Evolutionary conservation across 1,140 invertebrate species (phyloP), one percentile per base, ranked within the genome.

Genomic region (Portunus trituberculatus): DNA sequence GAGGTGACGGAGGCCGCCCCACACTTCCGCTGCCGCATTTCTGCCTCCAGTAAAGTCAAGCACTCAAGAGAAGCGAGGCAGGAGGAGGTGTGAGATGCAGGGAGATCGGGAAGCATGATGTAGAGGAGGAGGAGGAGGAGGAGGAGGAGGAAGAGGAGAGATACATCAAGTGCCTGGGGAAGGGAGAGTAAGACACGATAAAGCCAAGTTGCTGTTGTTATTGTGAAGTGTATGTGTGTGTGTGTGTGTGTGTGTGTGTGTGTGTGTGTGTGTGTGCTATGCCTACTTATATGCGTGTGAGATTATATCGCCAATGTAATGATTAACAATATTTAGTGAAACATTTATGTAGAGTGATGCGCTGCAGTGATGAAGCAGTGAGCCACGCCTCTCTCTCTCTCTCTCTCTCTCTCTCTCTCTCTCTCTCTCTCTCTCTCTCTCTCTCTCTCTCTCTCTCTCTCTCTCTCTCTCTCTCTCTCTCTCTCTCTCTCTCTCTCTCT

Each of bases 181-280:
- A 76, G 67, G 67, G n/a, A 76, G 20, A 76, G 67, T 76, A 25
- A 76, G 8, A 10, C 2, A 10, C 6, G 20, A 20, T 76, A 59
- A 59, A 76, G 12, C 67, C 67, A 8, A 88, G 20, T 28, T 39
- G 45, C 20, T 46, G 86, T 86, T 86, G 83, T 86, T 0, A n/a
- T n/a, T n/a, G n/a, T n/a, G n/a, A n/a, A n/a, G n/a, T 86, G 83
- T 86, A 20, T 86, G 83, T 28, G 83, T 86, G 83, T 86, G 83
- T 28, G 83, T 86, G 83, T 28, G 52, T 86, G 28, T 25, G 32
- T 86, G 28, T 25, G 28, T 39, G 83, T 28, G 32, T 86, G 28
- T 86, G 32, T 86, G 32, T 86, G 32, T 28, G 28, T 39, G 83
- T 59, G 52, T 59, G 0, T 59, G 52, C 52, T 14, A 59, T 59